phyloP scores from a whole-genome alignment of 2,888 invertebrate genomes.

The Dryobotodes eremita region DNA sequence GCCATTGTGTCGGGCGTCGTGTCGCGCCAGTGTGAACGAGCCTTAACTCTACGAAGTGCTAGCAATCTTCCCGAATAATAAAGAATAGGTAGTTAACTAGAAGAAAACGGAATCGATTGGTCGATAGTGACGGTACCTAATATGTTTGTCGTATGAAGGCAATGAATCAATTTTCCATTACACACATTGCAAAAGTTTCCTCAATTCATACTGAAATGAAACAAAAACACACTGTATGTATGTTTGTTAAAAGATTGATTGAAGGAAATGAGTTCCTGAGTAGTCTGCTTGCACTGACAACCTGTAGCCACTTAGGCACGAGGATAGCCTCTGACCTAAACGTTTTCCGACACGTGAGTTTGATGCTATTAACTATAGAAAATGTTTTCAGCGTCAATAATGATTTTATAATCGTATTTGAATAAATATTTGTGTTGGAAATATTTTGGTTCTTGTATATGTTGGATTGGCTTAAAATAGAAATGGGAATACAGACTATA shows the following conservation, averaged over 20 bases:
- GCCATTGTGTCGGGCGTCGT: no score
- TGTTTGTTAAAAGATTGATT: conserved; percentile 45
- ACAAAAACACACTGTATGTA: conserved; percentile 26
- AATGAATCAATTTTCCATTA: not conserved
- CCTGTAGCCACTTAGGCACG: conserved; percentile 12
- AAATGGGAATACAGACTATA: not conserved
- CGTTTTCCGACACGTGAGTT: conserved; percentile 44
- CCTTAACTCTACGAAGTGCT: not conserved
- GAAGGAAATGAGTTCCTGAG: conserved; percentile 45
- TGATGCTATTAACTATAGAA: not conserved
- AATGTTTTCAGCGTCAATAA: not conserved
- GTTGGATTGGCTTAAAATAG: not conserved
- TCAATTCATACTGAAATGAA: not conserved
- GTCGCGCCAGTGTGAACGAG: no score
- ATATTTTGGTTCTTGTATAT: not conserved
- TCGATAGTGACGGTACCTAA: not conserved
- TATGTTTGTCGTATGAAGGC: not conserved
- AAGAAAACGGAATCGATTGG: not conserved
- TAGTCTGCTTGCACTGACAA: conserved; percentile 10
- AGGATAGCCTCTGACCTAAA: conserved; percentile 15
- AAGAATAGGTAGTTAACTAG: not conserved
- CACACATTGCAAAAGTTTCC: not conserved
- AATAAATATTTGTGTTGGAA: not conserved
- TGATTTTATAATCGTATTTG: not conserved
- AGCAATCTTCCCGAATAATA: not conserved